These are phyloP conservation scores for Rugalucina vietnamica DNA, from an alignment of 2,888 invertebrate genomes.

Conservation along the genomic window DNA sequence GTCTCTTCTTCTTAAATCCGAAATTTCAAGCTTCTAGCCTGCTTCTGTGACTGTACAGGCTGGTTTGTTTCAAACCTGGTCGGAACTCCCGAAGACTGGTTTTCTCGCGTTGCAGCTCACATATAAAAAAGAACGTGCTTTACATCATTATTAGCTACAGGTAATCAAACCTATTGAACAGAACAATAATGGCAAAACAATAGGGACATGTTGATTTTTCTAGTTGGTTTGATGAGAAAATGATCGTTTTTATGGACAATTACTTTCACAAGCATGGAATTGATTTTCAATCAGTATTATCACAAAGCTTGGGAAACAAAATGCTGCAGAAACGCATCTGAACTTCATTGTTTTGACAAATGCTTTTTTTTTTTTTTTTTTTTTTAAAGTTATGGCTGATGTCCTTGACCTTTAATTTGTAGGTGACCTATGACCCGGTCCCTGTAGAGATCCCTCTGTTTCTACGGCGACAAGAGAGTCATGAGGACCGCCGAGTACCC, in stretches of 20 bases:
- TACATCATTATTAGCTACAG: not conserved
- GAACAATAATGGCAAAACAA: not conserved
- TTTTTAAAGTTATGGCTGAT: not conserved
- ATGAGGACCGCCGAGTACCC: conserved; percentile 59
- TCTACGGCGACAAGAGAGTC: conserved; percentile 55
- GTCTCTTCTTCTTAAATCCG: too few species aligned
- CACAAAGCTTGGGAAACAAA: too few species aligned
- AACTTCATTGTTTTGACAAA: not conserved
- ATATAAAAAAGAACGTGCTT: too few species aligned
- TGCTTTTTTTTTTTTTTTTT: too few species aligned
- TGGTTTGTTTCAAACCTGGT: too few species aligned
- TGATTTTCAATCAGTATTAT: not conserved
- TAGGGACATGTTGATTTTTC: conserved; percentile 7
- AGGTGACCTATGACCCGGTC: conserved; percentile 59
- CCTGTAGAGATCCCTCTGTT: conserved; percentile 57
- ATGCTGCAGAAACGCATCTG: too few species aligned
- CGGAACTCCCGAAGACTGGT: too few species aligned
- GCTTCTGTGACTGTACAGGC: too few species aligned
- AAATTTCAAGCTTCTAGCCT: too few species aligned
- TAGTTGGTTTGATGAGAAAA: not conserved
- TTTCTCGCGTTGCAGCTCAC: too few species aligned
- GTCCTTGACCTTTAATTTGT: too few species aligned
- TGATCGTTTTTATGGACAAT: conserved; percentile 9
- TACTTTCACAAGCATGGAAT: not conserved
- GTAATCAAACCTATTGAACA: not conserved